Base-by-base conservation (phyloP, 2,797 vertebrate species). In the Fratercula arctica region DNA sequence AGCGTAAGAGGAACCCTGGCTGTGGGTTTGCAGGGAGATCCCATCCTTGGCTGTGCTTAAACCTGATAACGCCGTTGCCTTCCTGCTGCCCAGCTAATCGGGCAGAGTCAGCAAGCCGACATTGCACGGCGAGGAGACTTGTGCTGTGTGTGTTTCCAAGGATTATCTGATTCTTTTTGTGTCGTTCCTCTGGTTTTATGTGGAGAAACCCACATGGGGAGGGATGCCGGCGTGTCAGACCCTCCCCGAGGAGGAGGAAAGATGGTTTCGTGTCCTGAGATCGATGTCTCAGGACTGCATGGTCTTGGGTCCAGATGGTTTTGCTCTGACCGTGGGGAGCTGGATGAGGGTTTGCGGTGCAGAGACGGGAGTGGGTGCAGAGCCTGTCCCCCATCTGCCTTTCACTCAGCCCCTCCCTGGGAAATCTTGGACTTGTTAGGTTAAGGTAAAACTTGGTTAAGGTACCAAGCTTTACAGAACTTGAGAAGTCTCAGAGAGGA, bases 121-220 rank as follows among this genome's bases (percentile, higher is more conserved):
- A 2, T 9, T 10, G 5, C 1, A 1, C 0, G 1, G 31, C 4
- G 2, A 79, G 70, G 70, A 63, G 35, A 68, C 31, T 37, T 6
- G 19, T 7, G 1, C 51, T 31, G 23, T 6, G 0, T 13, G 35
- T 57, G 29, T 39, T 69, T 39, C 66, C 25, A 8, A 33, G 80
- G 70, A 16, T 59, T 57, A 8, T 5, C 39, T 20, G 23, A 5
- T 70, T n/a, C 13, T 19, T 43, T 76, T 53, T 43, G 11, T 41
- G 53, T 33, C 18, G 0, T 48, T 60, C 46, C 26, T 20, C 31
- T 48, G 33, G 12, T 70, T 78, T 78, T 29, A 41, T 43, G 9
- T 15, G 13, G 13, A 28, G 43, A 60, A 74, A 31, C 9, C 7
- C 35, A 31, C 15, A 3, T 2, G 37, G 39, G 45, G 37, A 59